Base-by-base conservation (phyloP, 2,888 invertebrate species). In the Clostera curtula region DNA sequence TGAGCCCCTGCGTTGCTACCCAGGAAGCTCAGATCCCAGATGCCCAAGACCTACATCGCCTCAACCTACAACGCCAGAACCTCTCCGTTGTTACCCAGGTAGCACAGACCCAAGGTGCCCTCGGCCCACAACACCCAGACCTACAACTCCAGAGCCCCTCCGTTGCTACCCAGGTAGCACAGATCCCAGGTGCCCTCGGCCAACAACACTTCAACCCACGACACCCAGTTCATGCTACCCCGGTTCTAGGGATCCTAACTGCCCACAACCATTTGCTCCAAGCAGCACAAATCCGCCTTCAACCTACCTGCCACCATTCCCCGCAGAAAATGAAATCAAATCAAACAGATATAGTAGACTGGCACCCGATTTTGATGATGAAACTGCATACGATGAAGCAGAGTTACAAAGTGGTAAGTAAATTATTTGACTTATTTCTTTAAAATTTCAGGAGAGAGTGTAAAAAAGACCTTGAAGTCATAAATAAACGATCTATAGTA, bases 261-360 rank as follows among this genome's bases (percentile, higher is more conserved):
- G 72, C 47, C 79, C 69, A 19, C 69, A 82, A 42, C 74, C 76
- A 16, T 69, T 85, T 56, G 66, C 77, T 34, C 67, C 75, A 12
- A 70, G 70, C 34, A 70, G 79, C 45, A 67, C 75, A 13, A 71
- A 74, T 38, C 69, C 85, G 37, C 72, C 83, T 33, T 65, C 76
- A 1, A 79, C 80, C 5, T 85, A 85, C 38, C 57, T 85, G 15
- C 83, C 85, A 4, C 85, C 85, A 6, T 74, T 77, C 44, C 73
- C 77, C 1, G 56, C 56, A 27, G 75, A 70, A 37, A 80, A 82
- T 44, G 77, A 80, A 60, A 47, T 79, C 1, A 64, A 64, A 31
- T 53, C 72, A 3, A 36, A 47, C 8, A 60, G 70, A 35, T 36
- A 47, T 7, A 61, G 66, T 27, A 67, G 65, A 54, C 43, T 69